Percentiles rank a stretch among this genome's conserved stretches.
phyloP scores from a whole-genome alignment of 2,888 invertebrate species.

The Drepana falcataria region DNA sequence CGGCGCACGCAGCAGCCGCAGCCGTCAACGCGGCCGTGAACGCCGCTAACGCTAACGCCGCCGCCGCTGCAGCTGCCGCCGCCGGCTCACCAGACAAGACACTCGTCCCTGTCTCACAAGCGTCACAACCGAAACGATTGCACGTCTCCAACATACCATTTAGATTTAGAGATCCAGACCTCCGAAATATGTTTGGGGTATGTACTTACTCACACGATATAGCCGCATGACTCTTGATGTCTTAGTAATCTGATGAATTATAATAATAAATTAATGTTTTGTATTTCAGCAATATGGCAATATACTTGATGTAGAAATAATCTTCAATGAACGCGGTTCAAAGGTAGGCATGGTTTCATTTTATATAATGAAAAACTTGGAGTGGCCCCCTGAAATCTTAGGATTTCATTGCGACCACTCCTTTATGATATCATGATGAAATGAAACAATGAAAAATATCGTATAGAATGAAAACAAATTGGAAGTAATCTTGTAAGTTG shows the following conservation, averaged over 20 bases:
- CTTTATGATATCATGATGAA: conserved; percentile 1
- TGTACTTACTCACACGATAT: conserved; percentile 59
- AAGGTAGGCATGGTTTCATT: conserved; percentile 88
- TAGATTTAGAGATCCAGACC: conserved; percentile 98
- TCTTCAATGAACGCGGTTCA: conserved; percentile 99
- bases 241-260: conserved; percentile 15
- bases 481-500: neutral
- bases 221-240: conserved; percentile 25
- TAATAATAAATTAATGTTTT: conserved; percentile 53
- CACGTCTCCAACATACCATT: conserved; percentile 99
- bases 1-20: conserved; percentile 69
- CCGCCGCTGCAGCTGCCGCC: conserved; percentile 44
- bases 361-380: conserved; percentile 16
- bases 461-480: neutral
- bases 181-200: conserved; percentile 99
- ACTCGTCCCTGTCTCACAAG: conserved; percentile 74
- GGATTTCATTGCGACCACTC: conserved; percentile 56
- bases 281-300: conserved; percentile 97
- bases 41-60: conserved; percentile 27
- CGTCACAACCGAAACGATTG: conserved; percentile 92
- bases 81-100: conserved; percentile 64
- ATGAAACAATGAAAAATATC: neutral
- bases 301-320: conserved; percentile 99
- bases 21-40: conserved; percentile 54
- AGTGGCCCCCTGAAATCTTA: conserved; percentile 61